Evolutionary conservation across 1,140 invertebrate species (phyloP).

Genomic region (Bilobella aurantiaca): DNA sequence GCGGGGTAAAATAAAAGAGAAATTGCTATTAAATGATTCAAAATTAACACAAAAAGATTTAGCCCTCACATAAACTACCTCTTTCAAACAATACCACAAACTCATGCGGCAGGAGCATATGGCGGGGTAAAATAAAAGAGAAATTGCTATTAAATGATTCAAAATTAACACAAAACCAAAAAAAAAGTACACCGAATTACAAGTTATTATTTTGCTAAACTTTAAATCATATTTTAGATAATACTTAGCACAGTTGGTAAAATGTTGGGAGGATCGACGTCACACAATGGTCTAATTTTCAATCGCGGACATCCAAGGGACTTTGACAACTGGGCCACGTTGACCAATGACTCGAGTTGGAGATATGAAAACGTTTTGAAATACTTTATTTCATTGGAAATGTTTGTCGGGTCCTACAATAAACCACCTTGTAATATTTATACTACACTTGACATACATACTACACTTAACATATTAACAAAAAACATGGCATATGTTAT

Average conservation of each 20-base stretch:
- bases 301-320: conserved; percentile 43
- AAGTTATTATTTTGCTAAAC: too few species aligned
- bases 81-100: background rate
- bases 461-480: background rate
- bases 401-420: conserved; percentile 37
- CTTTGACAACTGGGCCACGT: conserved; percentile 67
- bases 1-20: conserved; percentile 13
- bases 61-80: conserved; percentile 13
- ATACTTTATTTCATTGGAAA: conserved; percentile 43
- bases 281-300: conserved; percentile 5
- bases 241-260: background rate
- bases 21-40: too few species aligned
- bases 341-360: conserved; percentile 47
- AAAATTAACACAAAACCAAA: too few species aligned
- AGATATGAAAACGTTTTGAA: conserved; percentile 53
- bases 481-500: background rate
- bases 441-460: too few species aligned
- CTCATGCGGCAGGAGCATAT: background rate
- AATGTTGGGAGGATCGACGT: conserved; percentile 11
- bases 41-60: too few species aligned
- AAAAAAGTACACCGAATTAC: too few species aligned
- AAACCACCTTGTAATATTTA: too few species aligned
- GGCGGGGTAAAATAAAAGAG: conserved; percentile 12
- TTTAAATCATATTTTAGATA: background rate
- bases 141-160: too few species aligned